A percentile compares a stretch with the other conserved stretches of the same genome.
phyloP scores from a whole-genome alignment of 1,140 invertebrate species.

The Drosophila equinoxialis region DNA sequence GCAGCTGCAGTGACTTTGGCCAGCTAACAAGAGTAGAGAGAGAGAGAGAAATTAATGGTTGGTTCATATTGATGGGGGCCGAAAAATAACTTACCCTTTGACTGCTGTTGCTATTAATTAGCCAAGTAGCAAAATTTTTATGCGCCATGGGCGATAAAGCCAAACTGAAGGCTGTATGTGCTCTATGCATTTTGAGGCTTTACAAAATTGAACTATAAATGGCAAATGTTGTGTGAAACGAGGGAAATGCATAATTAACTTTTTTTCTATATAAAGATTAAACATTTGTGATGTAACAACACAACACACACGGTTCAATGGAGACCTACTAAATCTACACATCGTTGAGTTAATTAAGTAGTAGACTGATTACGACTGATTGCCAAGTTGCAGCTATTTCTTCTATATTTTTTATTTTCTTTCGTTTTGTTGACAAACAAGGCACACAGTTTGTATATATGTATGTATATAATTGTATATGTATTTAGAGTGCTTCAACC shows the following conservation, averaged over 20 bases:
- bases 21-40: conserved; percentile 38
- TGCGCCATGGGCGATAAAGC: conserved; percentile 86
- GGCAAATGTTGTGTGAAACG: conserved; percentile 18
- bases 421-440: conserved; percentile 69
- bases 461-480: no score
- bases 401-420: conserved; percentile 2
- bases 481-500: conserved; percentile 33
- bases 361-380: conserved; percentile 24
- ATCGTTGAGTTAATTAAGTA: conserved; percentile 16
- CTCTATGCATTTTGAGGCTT: conserved; percentile 88
- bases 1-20: conserved; percentile 72
- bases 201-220: conserved; percentile 73
- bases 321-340: no score
- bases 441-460: conserved; percentile 5
- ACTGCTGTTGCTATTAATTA: conserved; percentile 84
- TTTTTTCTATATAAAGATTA: conserved; percentile 23
- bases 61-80: no score
- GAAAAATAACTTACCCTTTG: conserved; percentile 83
- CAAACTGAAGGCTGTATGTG: conserved; percentile 86
- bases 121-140: conserved; percentile 89
- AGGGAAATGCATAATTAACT: not conserved
- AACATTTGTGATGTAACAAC: conserved; percentile 5
- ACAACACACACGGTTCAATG: not conserved
- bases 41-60: not conserved
- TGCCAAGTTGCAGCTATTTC: not conserved